Base-by-base conservation (phyloP, 2,113 vertebrate species). In the Lutjanus erythropterus region DNA sequence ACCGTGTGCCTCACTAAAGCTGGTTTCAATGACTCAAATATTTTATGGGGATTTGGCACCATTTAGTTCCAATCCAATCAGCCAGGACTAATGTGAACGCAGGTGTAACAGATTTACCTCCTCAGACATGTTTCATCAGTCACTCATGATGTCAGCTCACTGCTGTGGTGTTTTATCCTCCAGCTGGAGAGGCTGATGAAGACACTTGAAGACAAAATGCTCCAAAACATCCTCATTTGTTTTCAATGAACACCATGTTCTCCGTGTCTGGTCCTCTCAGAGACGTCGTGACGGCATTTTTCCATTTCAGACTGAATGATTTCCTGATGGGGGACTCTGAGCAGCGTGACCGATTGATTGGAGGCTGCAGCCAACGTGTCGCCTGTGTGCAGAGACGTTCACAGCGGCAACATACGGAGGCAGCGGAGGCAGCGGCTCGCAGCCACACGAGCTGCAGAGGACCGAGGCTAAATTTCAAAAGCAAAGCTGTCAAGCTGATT, bases 291-390 rank as follows among this genome's bases (percentile, higher is more conserved):
- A 39, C 27, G 16, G 23, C 19, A 6, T 15, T 39, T 71, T 72
- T 46, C 59, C n/a, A n/a, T n/a, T n/a, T n/a, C 42, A 21, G 31
- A 35, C 77, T 52, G 68, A 59, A 16, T 19, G 68, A n/a, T n/a
- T 67, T 71, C 65, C 59, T 41, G 82, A 64, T 29, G 76, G 37
- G 46, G 60, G 53, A 31, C 35, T 76, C 33, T 56, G 69, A 77
- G 76, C 59, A 50, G 82, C 79, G 71, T 80, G 85, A 87, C 88
- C 42, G 35, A 89, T 83, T 23, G 80, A 89, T 82, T 83, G 80
- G 88, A 81, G 42, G 79, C 75, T 75, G 88, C 80, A 83, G 82
- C 85, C 85, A 44, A 77, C 75, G 27, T 44, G 87, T 76, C 56
- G 81, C 84, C 84, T 25, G 55, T 6, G 29, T 59, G 69, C 60